Percentiles rank a stretch among this genome's conserved stretches.
Conservation (phyloP, 2,113 vertebrate species). For the Danionella cerebrum region DNA sequence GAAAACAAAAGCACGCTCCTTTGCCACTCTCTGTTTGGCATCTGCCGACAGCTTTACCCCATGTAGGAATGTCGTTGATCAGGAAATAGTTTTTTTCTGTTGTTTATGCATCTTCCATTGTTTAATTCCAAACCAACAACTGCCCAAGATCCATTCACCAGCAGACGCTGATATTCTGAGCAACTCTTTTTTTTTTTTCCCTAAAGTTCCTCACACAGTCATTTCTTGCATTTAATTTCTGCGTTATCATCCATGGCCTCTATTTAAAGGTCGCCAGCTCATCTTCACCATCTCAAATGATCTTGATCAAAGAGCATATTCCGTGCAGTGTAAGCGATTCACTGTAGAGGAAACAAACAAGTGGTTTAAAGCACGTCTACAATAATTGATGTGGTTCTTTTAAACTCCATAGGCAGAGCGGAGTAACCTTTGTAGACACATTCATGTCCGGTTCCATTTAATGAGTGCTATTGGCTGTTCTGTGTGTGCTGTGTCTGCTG, state of each 20-base stretch:
- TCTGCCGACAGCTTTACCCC: background rate
- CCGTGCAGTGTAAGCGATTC: background rate
- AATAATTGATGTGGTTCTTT: background rate
- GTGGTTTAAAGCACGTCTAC: background rate
- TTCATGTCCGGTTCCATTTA: no score
- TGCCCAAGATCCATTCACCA: no score
- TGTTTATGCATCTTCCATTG: no score
- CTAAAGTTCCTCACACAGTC: background rate
- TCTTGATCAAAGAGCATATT: background rate
- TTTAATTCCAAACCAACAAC: no score
- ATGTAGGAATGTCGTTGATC: background rate
- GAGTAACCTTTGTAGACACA: background rate
- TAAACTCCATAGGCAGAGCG: background rate
- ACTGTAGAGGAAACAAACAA: background rate
- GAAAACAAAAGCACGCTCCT: background rate
- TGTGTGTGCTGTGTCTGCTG: background rate
- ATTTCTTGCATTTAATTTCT: background rate
- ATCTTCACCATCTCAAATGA: background rate
- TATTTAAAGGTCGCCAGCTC: background rate
- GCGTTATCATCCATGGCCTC: background rate
- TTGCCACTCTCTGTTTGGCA: background rate
- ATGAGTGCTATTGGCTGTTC: background rate
- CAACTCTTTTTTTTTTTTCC: background rate
- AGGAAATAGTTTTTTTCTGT: no score
- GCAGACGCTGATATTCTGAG: background rate